These are phyloP conservation scores for Lysandra bellargus DNA, from an alignment of 2,888 invertebrate genomes.

Conservation along the genomic window DNA sequence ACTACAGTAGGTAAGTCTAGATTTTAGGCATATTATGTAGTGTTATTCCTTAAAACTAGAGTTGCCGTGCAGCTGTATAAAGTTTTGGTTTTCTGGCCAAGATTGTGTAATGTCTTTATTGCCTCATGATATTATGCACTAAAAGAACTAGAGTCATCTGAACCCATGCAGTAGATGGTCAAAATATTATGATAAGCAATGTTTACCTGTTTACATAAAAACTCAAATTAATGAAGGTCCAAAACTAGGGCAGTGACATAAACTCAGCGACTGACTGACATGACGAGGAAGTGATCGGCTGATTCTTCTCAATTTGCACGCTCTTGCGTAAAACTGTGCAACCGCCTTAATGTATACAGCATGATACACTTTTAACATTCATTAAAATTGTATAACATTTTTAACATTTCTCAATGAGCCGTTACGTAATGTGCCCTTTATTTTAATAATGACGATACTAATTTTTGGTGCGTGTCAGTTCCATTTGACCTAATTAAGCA, in stretches of 20 bases:
- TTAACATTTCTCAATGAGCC: neutral
- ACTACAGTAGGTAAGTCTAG: too few species aligned
- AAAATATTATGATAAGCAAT: too few species aligned
- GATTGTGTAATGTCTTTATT: too few species aligned
- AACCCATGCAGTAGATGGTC: too few species aligned
- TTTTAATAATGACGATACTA: neutral
- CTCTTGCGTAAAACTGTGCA: conserved; percentile 65
- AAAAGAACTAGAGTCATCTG: too few species aligned
- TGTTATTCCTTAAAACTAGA: too few species aligned
- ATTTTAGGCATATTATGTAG: too few species aligned
- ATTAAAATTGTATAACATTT: conserved; percentile 30
- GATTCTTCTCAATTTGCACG: conserved; percentile 70
- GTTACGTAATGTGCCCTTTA: neutral
- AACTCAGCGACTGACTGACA: conserved; percentile 53
- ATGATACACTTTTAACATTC: conserved; percentile 38
- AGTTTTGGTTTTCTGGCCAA: too few species aligned
- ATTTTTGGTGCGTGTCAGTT: conserved; percentile 7
- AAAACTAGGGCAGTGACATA: conserved; percentile 52
- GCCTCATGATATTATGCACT: too few species aligned
- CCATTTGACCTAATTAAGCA: neutral
- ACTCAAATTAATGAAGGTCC: conserved; percentile 29
- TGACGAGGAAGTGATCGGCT: conserved; percentile 55
- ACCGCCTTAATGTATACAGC: conserved; percentile 53
- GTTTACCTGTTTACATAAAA: neutral
- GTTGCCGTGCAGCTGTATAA: too few species aligned